Conservation (phyloP, 2,888 invertebrate genomes). For the Leucophenga montana region DNA sequence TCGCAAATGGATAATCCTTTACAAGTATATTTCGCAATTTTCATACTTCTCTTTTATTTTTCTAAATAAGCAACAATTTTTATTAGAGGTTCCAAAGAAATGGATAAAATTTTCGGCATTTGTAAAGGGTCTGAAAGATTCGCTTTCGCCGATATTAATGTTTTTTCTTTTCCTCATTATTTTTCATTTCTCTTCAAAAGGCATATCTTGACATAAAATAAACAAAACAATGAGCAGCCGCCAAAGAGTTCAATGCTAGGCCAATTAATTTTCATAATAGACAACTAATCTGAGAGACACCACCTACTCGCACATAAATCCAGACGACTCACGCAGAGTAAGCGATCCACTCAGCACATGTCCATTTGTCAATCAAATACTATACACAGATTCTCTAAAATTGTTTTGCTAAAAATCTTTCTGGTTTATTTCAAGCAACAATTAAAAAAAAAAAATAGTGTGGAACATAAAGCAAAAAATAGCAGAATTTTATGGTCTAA, state of each 20-base stretch:
- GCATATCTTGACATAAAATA: conserved; percentile 33
- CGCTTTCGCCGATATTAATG: no score
- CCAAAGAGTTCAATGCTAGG: conserved; percentile 60
- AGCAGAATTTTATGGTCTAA: no score
- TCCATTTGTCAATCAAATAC: conserved; percentile 12
- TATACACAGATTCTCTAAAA: neutral
- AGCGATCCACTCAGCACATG: neutral
- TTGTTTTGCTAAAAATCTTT: neutral
- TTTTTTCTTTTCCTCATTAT: no score
- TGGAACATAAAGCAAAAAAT: no score
- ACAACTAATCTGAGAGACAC: conserved; percentile 53
- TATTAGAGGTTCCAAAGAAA: no score
- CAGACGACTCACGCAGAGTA: neutral
- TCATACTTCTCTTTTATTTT: no score
- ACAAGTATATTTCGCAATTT: no score
- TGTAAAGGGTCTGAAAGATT: no score
- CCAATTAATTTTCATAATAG: conserved; percentile 56
- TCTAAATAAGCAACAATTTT: no score
- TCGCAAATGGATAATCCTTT: no score
- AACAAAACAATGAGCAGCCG: conserved; percentile 43
- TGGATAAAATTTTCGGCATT: no score
- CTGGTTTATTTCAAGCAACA: neutral
- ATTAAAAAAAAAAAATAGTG: neutral
- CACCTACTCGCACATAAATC: neutral
- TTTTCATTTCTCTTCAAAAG: no score